phyloP scores from a whole-genome alignment of 2,113 vertebrate genomes.

The Sinocyclocheilus maitianheensis region DNA sequence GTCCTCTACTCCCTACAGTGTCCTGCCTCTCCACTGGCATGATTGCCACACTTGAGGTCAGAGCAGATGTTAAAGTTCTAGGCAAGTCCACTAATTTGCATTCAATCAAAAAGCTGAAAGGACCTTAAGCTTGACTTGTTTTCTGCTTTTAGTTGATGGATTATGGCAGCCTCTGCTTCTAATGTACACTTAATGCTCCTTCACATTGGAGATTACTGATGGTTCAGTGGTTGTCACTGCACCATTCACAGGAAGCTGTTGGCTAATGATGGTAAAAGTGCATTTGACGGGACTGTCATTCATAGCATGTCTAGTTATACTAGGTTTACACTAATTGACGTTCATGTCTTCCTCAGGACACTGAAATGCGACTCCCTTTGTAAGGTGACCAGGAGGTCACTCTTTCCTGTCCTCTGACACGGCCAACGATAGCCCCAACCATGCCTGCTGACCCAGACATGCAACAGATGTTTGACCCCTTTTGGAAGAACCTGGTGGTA shows the following conservation, averaged over 20 bases:
- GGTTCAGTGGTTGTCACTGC: constrained; percentile 52
- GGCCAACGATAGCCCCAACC: neutral
- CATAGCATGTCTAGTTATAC: neutral
- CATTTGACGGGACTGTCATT: neutral
- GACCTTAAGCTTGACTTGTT: neutral
- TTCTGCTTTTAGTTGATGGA: constrained; percentile 53
- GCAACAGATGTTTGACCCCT: too few relatives aligned
- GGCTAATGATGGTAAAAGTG: constrained; percentile 44
- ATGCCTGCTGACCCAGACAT: neutral
- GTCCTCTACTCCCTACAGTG: constrained; percentile 28
- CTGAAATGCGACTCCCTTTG: neutral
- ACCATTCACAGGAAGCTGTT: constrained; percentile 50
- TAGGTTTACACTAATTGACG: neutral
- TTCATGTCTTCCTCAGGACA: neutral
- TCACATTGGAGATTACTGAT: constrained; percentile 35
- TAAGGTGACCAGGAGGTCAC: constrained; percentile 25
- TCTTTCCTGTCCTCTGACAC: neutral
- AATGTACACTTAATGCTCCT: constrained; percentile 37
- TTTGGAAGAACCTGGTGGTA: too few relatives aligned
- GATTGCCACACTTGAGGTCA: constrained; percentile 21
- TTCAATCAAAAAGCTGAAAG: neutral
- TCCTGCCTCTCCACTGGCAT: constrained; percentile 50
- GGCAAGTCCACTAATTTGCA: constrained; percentile 21
- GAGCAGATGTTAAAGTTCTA: constrained; percentile 46
- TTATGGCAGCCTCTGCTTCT: constrained; percentile 50